A percentile compares a stretch with the other conserved stretches of the same genome.
Conservation (phyloP, 2,113 vertebrate genomes). For the Tupaia tana region DNA sequence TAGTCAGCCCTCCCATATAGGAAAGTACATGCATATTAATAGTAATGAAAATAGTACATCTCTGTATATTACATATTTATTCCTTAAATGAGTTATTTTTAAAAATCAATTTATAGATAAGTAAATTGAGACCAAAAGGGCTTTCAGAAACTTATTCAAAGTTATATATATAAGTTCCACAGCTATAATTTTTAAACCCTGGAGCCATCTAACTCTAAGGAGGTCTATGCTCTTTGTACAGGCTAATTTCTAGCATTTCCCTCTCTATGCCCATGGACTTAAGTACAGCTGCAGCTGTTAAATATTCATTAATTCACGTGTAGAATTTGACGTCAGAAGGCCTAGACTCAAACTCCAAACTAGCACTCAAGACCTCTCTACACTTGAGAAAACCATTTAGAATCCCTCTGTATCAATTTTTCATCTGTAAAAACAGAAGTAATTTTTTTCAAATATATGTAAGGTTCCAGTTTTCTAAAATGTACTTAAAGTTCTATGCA, state of each 20-base stretch:
- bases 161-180: background rate
- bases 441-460: background rate
- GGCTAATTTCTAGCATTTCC: background rate
- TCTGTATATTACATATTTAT: background rate
- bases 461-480: background rate
- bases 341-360: background rate
- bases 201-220: background rate
- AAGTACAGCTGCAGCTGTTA: background rate
- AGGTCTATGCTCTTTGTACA: background rate
- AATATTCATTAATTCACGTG: background rate
- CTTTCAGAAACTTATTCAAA: background rate
- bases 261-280: background rate
- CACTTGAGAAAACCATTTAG: slow-evolving; percentile 10
- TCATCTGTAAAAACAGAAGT: background rate
- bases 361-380: background rate
- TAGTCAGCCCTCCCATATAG: background rate
- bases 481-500: background rate
- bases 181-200: background rate
- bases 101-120: background rate
- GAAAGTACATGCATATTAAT: background rate
- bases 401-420: background rate
- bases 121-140: background rate
- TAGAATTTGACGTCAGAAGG: background rate
- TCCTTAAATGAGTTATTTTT: too few species aligned
- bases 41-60: background rate